These are phyloP conservation scores for Capromys pilorides DNA, from an alignment of 2,797 vertebrate genomes.

Conservation along the genomic window DNA sequence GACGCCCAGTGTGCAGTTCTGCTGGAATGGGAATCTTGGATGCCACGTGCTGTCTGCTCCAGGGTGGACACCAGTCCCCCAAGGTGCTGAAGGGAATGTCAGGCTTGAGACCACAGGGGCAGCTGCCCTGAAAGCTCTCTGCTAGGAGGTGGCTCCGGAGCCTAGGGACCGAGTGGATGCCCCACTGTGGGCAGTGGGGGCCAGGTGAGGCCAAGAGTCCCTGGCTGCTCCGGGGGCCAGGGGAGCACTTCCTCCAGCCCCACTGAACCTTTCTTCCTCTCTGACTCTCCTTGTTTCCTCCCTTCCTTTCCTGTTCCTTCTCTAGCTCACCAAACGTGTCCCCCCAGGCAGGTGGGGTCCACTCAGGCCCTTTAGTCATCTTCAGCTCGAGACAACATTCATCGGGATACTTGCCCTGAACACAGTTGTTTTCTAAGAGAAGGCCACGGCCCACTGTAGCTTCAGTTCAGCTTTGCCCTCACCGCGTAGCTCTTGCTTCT, in stretches of 20 bases:
- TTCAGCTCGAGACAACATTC: not conserved
- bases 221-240: not conserved
- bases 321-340: not conserved
- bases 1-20: not conserved
- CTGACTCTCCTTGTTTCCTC: not conserved
- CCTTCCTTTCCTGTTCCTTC: not conserved
- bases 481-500: not conserved
- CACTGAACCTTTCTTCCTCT: too few relatives aligned
- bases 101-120: not conserved
- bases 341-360: too few relatives aligned
- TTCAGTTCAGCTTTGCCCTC: not conserved
- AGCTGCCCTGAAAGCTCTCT: not conserved
- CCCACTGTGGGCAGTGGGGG: not conserved
- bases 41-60: not conserved
- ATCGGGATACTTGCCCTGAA: not conserved
- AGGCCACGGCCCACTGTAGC: not conserved
- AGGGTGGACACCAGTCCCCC: rapidly evolving
- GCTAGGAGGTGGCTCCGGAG: not conserved
- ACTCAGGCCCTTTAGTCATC: not conserved
- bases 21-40: too few relatives aligned
- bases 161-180: not conserved
- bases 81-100: rapidly evolving
- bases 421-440: not conserved
- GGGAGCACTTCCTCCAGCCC: not conserved
- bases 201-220: too few relatives aligned